Conservation (phyloP, 2,888 invertebrate species). For the Bimastos eiseni region DNA sequence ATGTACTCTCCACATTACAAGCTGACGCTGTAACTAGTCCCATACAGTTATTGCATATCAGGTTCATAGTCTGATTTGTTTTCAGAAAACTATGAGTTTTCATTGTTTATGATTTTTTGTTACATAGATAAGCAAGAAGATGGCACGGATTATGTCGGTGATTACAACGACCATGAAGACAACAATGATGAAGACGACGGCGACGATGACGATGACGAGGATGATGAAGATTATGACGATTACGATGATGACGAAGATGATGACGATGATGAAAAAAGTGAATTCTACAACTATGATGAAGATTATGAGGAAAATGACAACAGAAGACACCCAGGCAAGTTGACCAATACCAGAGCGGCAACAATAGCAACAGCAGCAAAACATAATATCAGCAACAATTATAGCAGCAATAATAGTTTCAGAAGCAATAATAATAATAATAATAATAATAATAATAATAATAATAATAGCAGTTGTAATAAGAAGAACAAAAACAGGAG, state of each 20-base stretch:
- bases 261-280: not conserved
- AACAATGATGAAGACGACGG: not conserved
- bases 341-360: not conserved
- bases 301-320: conserved; percentile 9
- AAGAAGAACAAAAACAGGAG: not conserved
- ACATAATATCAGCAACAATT: too few relatives aligned
- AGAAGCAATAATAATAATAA: too few relatives aligned
- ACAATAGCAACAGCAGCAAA: too few relatives aligned
- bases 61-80: not conserved
- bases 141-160: not conserved
- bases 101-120: not conserved
- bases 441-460: not conserved
- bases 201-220: not conserved
- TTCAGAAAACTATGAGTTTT: not conserved
- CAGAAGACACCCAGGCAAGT: not conserved
- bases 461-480: not conserved
- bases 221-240: not conserved
- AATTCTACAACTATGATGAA: conserved; percentile 19
- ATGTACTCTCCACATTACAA: too few relatives aligned
- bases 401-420: too few relatives aligned
- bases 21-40: too few relatives aligned
- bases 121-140: not conserved
- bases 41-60: not conserved
- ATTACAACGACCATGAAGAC: not conserved
- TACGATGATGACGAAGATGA: not conserved